Base-by-base conservation (phyloP, 1,140 invertebrate species). In the Medauroidea extradentata region DNA sequence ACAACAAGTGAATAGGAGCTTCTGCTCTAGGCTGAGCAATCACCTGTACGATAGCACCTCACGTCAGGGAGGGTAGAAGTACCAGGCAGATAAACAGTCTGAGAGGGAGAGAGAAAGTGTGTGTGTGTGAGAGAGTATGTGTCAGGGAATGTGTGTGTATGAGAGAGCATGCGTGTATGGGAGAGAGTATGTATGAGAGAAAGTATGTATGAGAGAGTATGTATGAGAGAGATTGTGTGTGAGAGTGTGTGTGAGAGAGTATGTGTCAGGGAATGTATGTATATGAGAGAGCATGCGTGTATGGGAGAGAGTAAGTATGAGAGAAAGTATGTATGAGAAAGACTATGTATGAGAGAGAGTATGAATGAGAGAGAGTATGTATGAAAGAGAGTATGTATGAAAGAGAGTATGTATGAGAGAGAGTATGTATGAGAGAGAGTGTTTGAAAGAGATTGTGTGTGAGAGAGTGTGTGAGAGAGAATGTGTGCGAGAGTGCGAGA, bases 171-270 rank as follows among this genome's bases (percentile, higher is more conserved):
- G 27, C 5, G 49, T 13, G 23, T 13, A 25, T 9, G 23, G n/a
- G 49, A 52, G 49, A 25, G 49, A 52, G 49, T 52, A 27, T 19
- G 55, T 24, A 23, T 19, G 50, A 23, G 25, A 41, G 50, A 53
- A n/a, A n/a, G n/a, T n/a, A n/a, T n/a, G 50, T 24, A 21, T 13
- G 49, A 52, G 23, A 25, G 49, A 25, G 49, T 24, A 8, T 9
- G 27, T n/a, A n/a, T n/a, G n/a, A n/a, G n/a, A n/a, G n/a, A n/a
- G n/a, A n/a, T n/a, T n/a, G n/a, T n/a, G n/a, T 7, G 27, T 13
- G 18, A 52, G 27, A 29, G 9, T 25, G 21, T n/a, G n/a, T n/a
- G n/a, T n/a, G 29, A 13, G 23, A 52, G 49, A 52, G 23, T 7
- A 18, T 9, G 23, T 11, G 49, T 9, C 21, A 9, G 23, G 7